phyloP scores from a whole-genome alignment of 2,113 vertebrate species.

The human region GRCh38 chr15:82361001-82361500 shows the following conservation, averaged over 20 bases:
- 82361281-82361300: background rate
- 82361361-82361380: background rate
- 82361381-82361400: background rate
- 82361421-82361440: background rate
- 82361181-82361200: background rate
- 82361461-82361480: background rate
- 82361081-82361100: background rate
- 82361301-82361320: background rate
- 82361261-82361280: background rate
- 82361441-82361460: background rate
- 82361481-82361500: background rate
- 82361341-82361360: background rate
- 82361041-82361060: background rate
- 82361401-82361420: background rate
- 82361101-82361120: background rate
- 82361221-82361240: background rate
- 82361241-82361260: background rate
- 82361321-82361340: background rate
- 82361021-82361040: background rate
- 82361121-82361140: background rate
- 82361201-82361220: background rate
- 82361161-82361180: background rate
- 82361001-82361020: background rate
- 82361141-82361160: background rate
- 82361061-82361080: background rate